phyloP scores from a whole-genome alignment of 2,888 invertebrate genomes.

The Thereva unica region DNA sequence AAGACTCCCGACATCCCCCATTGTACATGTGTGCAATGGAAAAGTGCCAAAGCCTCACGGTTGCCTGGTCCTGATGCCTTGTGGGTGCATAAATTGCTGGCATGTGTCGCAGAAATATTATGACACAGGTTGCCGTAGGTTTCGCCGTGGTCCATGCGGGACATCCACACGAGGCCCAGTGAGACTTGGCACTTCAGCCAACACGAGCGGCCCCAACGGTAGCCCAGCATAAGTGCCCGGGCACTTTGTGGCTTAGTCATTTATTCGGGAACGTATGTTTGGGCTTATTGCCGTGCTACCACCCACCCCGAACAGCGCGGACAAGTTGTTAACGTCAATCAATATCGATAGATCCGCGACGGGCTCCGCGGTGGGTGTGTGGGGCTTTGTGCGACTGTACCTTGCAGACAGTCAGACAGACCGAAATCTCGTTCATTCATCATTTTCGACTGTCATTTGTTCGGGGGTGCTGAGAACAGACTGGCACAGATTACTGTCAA shows the following conservation, averaged over 20 bases:
- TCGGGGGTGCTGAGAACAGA: constrained; percentile 15
- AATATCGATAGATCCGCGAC: constrained; percentile 22
- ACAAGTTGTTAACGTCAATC: constrained; percentile 26
- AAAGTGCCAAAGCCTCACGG: constrained; percentile 32
- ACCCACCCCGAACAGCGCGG: background rate
- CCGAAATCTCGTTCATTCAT: constrained; percentile 21
- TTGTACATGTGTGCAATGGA: constrained; percentile 21
- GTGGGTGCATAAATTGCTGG: constrained; percentile 25
- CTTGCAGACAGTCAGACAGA: constrained; percentile 27
- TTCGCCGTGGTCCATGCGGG: background rate
- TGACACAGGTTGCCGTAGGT: constrained; percentile 12
- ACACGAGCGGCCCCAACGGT: too few species aligned
- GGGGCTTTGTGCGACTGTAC: background rate
- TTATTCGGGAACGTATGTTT: background rate
- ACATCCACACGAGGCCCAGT: background rate
- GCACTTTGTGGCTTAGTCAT: too few species aligned
- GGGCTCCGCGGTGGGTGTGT: background rate
- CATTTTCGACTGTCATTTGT: constrained; percentile 17
- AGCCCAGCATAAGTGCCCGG: too few species aligned
- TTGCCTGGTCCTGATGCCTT: constrained; percentile 27
- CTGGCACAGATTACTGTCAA: constrained; percentile 29
- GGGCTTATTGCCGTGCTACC: constrained; percentile 1
- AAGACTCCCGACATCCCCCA: constrained; percentile 25
- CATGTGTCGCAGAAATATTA: constrained; percentile 29
- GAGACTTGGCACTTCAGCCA: too few species aligned